Percentiles rank a stretch among this genome's conserved stretches.
Evolutionary conservation across 2,797 vertebrate species (phyloP).

Genomic region (Arrhamphus sclerolepis): DNA sequence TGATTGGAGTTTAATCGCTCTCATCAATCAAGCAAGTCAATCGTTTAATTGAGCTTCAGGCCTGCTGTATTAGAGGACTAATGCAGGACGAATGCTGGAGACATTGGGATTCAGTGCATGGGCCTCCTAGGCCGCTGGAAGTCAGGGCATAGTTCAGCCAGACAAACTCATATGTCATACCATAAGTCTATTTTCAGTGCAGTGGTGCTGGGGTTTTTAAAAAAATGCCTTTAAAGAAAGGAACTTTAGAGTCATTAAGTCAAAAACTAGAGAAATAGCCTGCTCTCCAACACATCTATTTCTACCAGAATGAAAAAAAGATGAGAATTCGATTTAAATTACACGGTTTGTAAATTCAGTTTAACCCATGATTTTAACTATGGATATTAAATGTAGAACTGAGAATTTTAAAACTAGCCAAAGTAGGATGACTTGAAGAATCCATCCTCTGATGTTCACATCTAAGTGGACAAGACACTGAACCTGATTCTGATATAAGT

Average conservation of each 20-base stretch:
- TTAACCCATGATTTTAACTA: not conserved
- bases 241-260: constrained; percentile 38
- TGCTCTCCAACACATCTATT: not conserved
- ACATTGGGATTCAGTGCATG: constrained; percentile 63
- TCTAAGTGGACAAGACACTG: no score
- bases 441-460: no score
- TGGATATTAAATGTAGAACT: no score
- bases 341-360: not conserved
- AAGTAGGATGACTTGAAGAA: no score
- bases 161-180: constrained; percentile 72
- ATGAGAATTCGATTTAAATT: not conserved
- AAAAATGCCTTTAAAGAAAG: constrained; percentile 54
- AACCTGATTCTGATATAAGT: no score
- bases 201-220: constrained; percentile 29
- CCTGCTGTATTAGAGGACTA: constrained; percentile 27
- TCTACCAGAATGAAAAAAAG: not conserved
- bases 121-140: constrained; percentile 40
- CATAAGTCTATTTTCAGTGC: constrained; percentile 66
- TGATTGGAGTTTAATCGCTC: constrained; percentile 66
- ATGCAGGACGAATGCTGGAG: constrained; percentile 28
- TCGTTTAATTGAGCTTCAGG: constrained; percentile 48
- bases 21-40: constrained; percentile 66
- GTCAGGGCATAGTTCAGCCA: constrained; percentile 58
- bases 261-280: not conserved
- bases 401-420: no score